Base-by-base conservation (phyloP, 2,797 vertebrate genomes). In the Manis crassicaudata region DNA sequence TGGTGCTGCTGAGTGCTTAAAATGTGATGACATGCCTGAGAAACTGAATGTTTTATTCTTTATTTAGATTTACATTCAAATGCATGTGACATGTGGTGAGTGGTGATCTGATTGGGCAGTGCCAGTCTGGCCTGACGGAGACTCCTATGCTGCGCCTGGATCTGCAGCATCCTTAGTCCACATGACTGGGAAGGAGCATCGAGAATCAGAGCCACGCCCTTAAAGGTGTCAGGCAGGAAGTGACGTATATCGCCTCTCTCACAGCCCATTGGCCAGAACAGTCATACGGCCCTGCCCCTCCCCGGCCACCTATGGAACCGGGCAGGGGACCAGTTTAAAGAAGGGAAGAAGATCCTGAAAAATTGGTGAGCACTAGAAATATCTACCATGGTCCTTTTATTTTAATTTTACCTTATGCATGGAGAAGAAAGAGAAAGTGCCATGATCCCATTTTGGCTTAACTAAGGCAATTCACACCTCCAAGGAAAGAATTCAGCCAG, bases 161-260 rank as follows among this genome's bases (percentile, higher is more conserved):
- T 27, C 13, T 27, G 13, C 32, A 21, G n/a, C 25, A 52, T 1
- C 63, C 23, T 35, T 35, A 35, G 4, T 2, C 2, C 6, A 11
- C 56, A 0, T 0, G 16, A 7, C 16, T 12, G 76, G 23, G 35
- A 8, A 23, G 43, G 0, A 5, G 11, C 21, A 1, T 2, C 3
- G 54, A 58, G 72, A 16, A 11, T 11, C 18, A 3, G 0, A 8
- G 18, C 10, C 13, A 1, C 5, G 6, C 43, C 52, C 54, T 46
- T 37, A 20, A 43, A 70, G 52, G 46, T 21, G 0, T 43, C 2
- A 46, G 58, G 23, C 5, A 0, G 79, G 79, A 67, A 84, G 86
- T 27, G 79, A 84, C 20, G 5, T 25, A 0, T 3, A 0, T 83
- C 37, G 12, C 7, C 46, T 62, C 18, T 56, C 16, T 37, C 35